Conservation (phyloP, 2,888 invertebrate species). For the Candidula unifasciata region DNA sequence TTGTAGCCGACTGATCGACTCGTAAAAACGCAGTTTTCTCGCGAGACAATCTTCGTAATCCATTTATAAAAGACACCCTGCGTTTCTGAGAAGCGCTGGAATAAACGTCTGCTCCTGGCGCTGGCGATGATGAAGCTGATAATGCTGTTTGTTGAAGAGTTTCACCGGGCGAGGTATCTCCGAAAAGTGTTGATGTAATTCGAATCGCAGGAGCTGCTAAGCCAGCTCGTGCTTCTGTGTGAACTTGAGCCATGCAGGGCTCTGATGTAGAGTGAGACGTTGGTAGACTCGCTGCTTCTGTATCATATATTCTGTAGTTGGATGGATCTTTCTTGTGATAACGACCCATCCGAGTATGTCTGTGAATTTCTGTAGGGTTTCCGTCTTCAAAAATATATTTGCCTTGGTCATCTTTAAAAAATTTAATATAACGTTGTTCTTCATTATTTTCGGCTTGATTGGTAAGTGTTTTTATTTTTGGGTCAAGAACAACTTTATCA, state of each 20-base stretch:
- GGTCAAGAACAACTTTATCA: no score
- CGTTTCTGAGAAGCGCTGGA: conserved; percentile 24
- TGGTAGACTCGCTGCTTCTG: no score
- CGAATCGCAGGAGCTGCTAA: not conserved
- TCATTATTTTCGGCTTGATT: no score
- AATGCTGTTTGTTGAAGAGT: no score
- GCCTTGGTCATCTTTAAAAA: no score
- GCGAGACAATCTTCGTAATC: conserved; percentile 26
- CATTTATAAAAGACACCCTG: conserved; percentile 33
- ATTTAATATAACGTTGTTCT: no score
- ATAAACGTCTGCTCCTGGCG: not conserved
- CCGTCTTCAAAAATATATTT: not conserved
- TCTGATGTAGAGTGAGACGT: not conserved
- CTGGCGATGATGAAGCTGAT: no score
- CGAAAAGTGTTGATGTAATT: not conserved
- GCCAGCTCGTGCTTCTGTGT: not conserved
- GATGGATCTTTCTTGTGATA: not conserved
- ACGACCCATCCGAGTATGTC: not conserved
- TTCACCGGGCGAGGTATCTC: not conserved
- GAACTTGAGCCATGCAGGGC: not conserved
- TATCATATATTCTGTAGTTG: no score
- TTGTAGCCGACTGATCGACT: not conserved
- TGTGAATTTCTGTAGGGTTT: not conserved
- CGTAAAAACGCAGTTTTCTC: conserved; percentile 14
- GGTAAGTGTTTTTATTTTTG: no score